phyloP scores from a whole-genome alignment of 2,797 vertebrate genomes.

The Apodemus agrarius region DNA sequence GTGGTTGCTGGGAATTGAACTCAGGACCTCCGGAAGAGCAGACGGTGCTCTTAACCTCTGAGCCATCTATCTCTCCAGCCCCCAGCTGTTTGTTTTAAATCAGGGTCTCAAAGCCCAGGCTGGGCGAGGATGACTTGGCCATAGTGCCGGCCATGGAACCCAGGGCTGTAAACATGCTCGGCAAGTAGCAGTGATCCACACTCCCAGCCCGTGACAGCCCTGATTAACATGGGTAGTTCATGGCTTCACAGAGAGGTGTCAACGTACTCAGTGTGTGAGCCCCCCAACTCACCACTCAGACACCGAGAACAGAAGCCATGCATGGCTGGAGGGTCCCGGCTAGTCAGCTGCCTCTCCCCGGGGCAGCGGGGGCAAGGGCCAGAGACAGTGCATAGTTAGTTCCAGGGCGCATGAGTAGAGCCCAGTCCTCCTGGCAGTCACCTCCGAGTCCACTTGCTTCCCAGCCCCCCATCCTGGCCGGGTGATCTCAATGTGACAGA shows the following conservation, averaged over 20 bases:
- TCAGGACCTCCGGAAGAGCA: too few species aligned
- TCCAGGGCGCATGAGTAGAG: not conserved
- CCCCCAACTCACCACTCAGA: not conserved
- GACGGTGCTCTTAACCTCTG: too few species aligned
- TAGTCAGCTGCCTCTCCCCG: too few species aligned
- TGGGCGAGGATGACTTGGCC: not conserved
- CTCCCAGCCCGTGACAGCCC: too few species aligned
- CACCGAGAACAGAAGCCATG: not conserved
- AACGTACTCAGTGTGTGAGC: not conserved
- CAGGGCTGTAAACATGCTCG: too few species aligned
- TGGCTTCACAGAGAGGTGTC: accelerated
- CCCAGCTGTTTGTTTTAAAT: not conserved
- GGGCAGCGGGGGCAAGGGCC: not conserved
- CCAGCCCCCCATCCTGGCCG: not conserved
- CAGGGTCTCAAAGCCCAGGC: not conserved
- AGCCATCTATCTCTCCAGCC: too few species aligned
- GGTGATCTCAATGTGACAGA: not conserved
- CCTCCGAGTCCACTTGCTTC: not conserved
- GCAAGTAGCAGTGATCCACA: not conserved
- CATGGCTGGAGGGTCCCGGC: not conserved
- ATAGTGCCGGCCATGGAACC: not conserved
- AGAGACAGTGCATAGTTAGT: not conserved
- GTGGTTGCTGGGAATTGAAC: too few species aligned
- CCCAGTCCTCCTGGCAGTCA: not conserved
- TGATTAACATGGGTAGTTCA: not conserved